A percentile compares a stretch with the other conserved stretches of the same genome.
Evolutionary conservation across 1,140 invertebrate species (phyloP).

Genomic region (Neodiprion pinetum): DNA sequence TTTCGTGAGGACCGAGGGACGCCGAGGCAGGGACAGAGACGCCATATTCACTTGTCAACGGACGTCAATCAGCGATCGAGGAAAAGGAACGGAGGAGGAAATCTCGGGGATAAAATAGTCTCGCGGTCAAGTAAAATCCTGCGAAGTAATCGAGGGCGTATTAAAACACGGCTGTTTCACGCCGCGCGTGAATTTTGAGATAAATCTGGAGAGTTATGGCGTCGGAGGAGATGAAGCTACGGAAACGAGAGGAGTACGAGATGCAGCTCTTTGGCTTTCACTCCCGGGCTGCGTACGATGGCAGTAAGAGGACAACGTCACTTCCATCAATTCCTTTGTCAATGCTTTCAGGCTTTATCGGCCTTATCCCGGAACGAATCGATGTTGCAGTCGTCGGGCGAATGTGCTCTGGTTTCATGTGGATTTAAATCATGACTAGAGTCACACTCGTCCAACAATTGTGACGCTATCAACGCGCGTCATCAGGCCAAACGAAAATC

Average conservation of each 20-base stretch:
- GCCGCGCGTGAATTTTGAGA: neutral
- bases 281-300: conserved; percentile 44
- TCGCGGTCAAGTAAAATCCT: neutral
- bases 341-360: conserved; percentile 33
- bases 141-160: too few relatives aligned
- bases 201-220: conserved; percentile 27
- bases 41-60: conserved; percentile 50
- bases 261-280: conserved; percentile 55
- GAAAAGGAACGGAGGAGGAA: conserved; percentile 5
- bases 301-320: conserved; percentile 46
- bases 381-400: conserved; percentile 43
- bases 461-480: conserved; percentile 36
- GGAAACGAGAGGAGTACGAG: conserved; percentile 52
- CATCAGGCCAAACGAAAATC: neutral
- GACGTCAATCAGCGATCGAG: conserved; percentile 38
- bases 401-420: conserved; percentile 57
- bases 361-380: neutral
- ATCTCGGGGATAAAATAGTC: neutral
- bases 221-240: conserved; percentile 33
- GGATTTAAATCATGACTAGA: conserved; percentile 54
- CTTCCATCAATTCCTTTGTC: conserved; percentile 23
- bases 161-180: neutral
- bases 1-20: conserved; percentile 33
- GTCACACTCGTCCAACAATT: conserved; percentile 56
- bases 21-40: conserved; percentile 38